Evolutionary conservation across 2,113 vertebrate species (phyloP), one percentile per base, ranked within the genome.

Genomic region (Lamprologus speciosus): DNA sequence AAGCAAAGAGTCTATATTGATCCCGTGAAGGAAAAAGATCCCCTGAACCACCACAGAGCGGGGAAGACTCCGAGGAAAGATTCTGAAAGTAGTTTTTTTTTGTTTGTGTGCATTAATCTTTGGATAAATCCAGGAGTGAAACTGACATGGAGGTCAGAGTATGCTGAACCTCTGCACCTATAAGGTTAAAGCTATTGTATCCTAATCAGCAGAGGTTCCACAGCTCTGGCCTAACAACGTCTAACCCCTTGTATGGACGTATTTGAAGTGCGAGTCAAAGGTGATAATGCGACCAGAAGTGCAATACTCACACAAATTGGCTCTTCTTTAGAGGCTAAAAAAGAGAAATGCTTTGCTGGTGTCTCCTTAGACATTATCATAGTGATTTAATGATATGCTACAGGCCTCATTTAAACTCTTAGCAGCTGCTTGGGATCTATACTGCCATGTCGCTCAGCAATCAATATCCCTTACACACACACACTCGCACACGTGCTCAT

Each of bases 381-480:
- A 82, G 79, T 55, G 54, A 89, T 89, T 90, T 91, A 94, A 93
- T 93, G 87, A 94, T 89, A 92, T 92, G 82, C 84, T 79, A 2
- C 45, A 79, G 83, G 87, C 84, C 86, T 94, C 82, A 92, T 94
- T 93, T 94, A 91, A 93, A 94, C 89, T 89, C 91, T 92, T 90
- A 90, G 84, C 95, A 95, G 94, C 95, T 95, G 95, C 85, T 92
- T 50, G 42, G 75, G 89, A 93, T 95, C 95, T 87, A 96, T 95
- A 94, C 53, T 60, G 82, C 85, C 87, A 85, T 87, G 92, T 94
- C 88, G 90, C 84, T 91, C 88, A 86, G 60, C 75, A 91, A 95
- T 96, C 94, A 95, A 96, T 96, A 95, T 85, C 82, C 84, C 65
- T 83, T 81, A 80, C 82, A 87, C 86, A 89, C 91, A 63, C 63